Evolutionary conservation across 2,888 invertebrate genomes (phyloP), one percentile per base, ranked within the genome.

Genomic region (Malachius bipustulatus): DNA sequence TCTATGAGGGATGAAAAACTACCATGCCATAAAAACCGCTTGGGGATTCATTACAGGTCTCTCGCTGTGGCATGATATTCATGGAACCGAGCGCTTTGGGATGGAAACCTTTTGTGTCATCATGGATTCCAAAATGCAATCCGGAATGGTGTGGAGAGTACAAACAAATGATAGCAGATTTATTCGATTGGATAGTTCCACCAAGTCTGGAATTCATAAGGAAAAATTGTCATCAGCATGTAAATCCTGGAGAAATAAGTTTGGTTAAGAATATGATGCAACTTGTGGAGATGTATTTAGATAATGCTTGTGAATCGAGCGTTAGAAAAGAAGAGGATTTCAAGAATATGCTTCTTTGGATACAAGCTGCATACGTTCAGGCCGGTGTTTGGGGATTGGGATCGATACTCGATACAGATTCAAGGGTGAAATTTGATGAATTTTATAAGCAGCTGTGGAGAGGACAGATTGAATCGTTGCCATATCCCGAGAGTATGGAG

Each of bases 51-150:
- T 41, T 43, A 15, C 29, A 59, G 60, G 61, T 62, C 3, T 87
- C 87, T 9, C 71, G 88, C 35, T 89, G 88, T 60, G 88, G 88
- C 30, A 88, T 89, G 84, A 82, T 89, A 47, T 89, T 85, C 57
- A 75, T 93, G 70, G 91, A 94, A 60, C 82, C 91, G 0, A 59
- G 70, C 2, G 77, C 82, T 1, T 65, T 93, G 4, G 91, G 91
- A 2, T 90, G 88, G 77, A 65, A 68, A 42, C 81, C 88, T 0
- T 77, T 89, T 50, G 70, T 83, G 14, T 70, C 72, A 42, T 87
- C 88, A 0, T 93, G 93, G 91, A 48, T 88, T 1, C 73, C 75
- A 6, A 69, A 63, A 9, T 62, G 73, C 13, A 75, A 71, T 62
- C 70, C 66, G 2, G 61, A 66, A 27, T 84, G 83, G 78, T 82